Conservation (phyloP, 2,888 invertebrate genomes). For the Agonopterix subpropinquella region DNA sequence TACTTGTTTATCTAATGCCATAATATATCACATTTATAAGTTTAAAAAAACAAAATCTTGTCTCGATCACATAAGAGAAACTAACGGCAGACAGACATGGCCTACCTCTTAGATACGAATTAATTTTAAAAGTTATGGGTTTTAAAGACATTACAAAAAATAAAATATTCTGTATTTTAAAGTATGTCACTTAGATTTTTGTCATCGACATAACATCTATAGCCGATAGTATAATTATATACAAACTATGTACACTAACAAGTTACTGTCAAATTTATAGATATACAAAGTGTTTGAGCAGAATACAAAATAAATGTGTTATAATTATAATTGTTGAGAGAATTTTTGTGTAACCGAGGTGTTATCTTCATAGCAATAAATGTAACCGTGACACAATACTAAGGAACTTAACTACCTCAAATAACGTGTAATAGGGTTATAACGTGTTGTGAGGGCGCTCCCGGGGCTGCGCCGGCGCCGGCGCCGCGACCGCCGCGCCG, state of each 20-base stretch:
- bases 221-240: conserved; percentile 1
- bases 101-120: conserved; percentile 38
- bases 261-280: conserved; percentile 8
- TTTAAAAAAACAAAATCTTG: not conserved
- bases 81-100: conserved; percentile 36
- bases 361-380: conserved; percentile 59
- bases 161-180: not conserved
- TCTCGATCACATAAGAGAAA: not conserved
- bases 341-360: conserved; percentile 54
- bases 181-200: not conserved
- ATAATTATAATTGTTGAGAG: conserved; percentile 57
- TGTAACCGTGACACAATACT: conserved; percentile 48
- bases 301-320: conserved; percentile 37
- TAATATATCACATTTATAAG: conserved; percentile 15
- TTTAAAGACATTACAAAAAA: not conserved
- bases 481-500: conserved; percentile 3
- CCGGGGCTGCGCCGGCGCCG: conserved; percentile 15
- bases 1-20: conserved; percentile 19
- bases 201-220: not conserved
- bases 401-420: conserved; percentile 71
- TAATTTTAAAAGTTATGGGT: conserved; percentile 8
- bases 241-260: conserved; percentile 23
- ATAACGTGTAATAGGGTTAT: conserved; percentile 58
- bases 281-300: conserved; percentile 34
- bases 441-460: conserved; percentile 37